Conservation (phyloP, 2,113 vertebrate genomes). For the Sapayoa aenigma region DNA sequence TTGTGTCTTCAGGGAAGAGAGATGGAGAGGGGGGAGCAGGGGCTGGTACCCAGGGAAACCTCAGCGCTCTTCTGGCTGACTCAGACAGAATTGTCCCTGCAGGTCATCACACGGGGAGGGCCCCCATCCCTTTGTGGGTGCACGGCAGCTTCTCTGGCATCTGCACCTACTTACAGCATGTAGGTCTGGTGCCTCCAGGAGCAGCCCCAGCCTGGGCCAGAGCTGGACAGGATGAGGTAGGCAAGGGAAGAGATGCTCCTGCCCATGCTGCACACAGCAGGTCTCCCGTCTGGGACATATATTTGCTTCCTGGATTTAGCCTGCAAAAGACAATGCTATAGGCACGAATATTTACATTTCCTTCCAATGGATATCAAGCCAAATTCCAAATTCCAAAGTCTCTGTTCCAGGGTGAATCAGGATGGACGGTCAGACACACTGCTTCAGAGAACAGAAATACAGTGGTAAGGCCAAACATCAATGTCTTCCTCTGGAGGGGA, state of each 20-base stretch:
- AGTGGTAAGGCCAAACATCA: background rate
- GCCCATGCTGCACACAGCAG: background rate
- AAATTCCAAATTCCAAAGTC: background rate
- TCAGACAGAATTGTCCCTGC: background rate
- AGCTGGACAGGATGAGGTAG: background rate
- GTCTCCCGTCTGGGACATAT: background rate
- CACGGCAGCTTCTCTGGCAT: background rate
- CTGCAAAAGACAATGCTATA: background rate
- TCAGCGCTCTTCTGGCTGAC: background rate
- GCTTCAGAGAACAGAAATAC: background rate
- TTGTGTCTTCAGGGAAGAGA: background rate
- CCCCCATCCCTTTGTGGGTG: background rate
- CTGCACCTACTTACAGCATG: rapidly evolving
- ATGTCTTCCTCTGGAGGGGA: background rate
- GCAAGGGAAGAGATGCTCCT: background rate
- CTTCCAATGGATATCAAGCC: background rate
- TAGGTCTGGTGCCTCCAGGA: background rate
- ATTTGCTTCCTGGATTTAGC: background rate
- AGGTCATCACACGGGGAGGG: background rate
- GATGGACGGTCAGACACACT: background rate
- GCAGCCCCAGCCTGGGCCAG: background rate
- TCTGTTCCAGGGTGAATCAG: background rate
- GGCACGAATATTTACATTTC: background rate
- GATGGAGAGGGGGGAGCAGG: background rate
- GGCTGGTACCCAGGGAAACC: background rate